Evolutionary conservation across 1,140 invertebrate genomes (phyloP), one percentile per base, ranked within the genome.

Genomic region (Caerostris darwini): DNA sequence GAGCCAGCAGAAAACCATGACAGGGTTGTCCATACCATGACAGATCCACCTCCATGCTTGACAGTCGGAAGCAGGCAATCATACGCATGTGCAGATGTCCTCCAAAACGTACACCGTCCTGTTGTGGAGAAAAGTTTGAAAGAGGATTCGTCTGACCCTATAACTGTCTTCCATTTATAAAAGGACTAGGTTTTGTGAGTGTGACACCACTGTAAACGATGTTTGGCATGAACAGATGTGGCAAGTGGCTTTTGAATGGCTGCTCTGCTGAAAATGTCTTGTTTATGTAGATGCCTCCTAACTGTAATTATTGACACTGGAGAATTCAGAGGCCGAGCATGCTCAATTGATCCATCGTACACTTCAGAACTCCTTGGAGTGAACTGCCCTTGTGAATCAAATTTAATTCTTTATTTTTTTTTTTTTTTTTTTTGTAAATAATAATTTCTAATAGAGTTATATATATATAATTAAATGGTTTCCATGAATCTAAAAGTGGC

Each of bases 21-120:
- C n/a, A 3, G 0, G 3, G 0, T 5, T 69, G 0, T n/a, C 8
- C n/a, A 0, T 69, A 3, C 5, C n/a, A 19, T 1, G 17, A n/a
- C 2, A n/a, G n/a, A 69, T 6, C 64, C 17, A 69, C n/a, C 1
- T 19, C 17, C 17, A 0, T 69, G 17, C 0, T n/a, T 0, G 64
- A 69, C 17, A n/a, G 64, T 19, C 19, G 67, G 12, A 34, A 69
- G n/a, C 3, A 67, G 64, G 3, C 2, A 17, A 3, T 5, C 1
- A 3, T 17, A 5, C 14, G 6, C 12, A 5, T 67, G 3, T 5
- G 3, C n/a, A n/a, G n/a, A n/a, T n/a, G n/a, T n/a, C n/a, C n/a
- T n/a, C n/a, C n/a, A n/a, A n/a, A n/a, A n/a, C n/a, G n/a, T n/a
- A n/a, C n/a, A n/a, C 5, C 1, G 64, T 67, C 2, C n/a, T 17